These are phyloP conservation scores for Danio rerio DNA, from an alignment of 2,113 vertebrate species.

Conservation along the genomic window GRCz12tu NC_133197.1:4174001-4174500, in stretches of 20 bases:
- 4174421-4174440: too few relatives aligned
- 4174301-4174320: slow-evolving; percentile 54
- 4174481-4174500: too few relatives aligned
- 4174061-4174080: too few relatives aligned
- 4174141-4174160: too few relatives aligned
- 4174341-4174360: background rate
- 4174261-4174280: slow-evolving; percentile 56
- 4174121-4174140: too few relatives aligned
- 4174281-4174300: slow-evolving; percentile 56
- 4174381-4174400: background rate
- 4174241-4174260: slow-evolving; percentile 56
- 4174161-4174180: slow-evolving; percentile 47
- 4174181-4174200: slow-evolving; percentile 21
- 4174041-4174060: too few relatives aligned
- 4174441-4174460: too few relatives aligned
- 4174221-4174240: slow-evolving; percentile 57
- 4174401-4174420: background rate
- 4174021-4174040: too few relatives aligned
- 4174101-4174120: too few relatives aligned
- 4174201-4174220: slow-evolving; percentile 36
- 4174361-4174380: background rate
- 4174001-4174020: too few relatives aligned
- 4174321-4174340: background rate
- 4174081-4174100: too few relatives aligned
- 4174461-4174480: too few relatives aligned